Evolutionary conservation across 2,888 invertebrate genomes (phyloP).

Genomic region (Pandemis corylana): DNA sequence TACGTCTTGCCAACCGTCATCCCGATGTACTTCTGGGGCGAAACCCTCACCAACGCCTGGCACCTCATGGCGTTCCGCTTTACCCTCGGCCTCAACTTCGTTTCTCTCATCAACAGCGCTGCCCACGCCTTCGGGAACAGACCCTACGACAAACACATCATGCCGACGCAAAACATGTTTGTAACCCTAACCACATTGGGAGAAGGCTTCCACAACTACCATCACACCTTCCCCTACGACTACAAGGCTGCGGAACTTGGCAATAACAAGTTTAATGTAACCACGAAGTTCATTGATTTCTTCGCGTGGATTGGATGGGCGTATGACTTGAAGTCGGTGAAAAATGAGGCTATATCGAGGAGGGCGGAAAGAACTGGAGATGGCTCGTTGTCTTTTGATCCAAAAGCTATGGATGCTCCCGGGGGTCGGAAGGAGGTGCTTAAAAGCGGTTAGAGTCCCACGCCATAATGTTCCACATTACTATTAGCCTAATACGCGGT

Average conservation of each 20-base stretch:
- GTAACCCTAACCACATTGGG: conserved; percentile 28
- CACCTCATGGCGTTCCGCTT: conserved; percentile 91
- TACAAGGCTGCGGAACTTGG: conserved; percentile 89
- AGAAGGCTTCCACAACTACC: conserved; percentile 95
- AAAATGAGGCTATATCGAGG: background rate
- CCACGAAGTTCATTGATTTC: conserved; percentile 31
- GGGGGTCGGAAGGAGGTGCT: too few relatives aligned
- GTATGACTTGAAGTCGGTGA: conserved; percentile 90
- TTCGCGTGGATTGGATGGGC: conserved; percentile 87
- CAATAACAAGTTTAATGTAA: conserved; percentile 47
- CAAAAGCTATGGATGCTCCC: background rate
- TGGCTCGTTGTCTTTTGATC: conserved; percentile 20
- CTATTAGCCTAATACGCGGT: too few relatives aligned
- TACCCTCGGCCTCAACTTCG: conserved; percentile 90
- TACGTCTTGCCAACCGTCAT: conserved; percentile 89
- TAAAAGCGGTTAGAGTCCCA: too few relatives aligned
- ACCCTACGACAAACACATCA: conserved; percentile 92
- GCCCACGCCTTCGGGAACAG: conserved; percentile 96
- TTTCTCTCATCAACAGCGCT: conserved; percentile 97
- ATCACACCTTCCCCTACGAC: conserved; percentile 92
- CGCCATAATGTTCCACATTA: too few relatives aligned
- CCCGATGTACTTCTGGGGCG: conserved; percentile 92
- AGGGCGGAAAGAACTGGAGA: conserved; percentile 27
- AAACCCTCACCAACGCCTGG: conserved; percentile 89
- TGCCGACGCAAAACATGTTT: conserved; percentile 12